phyloP scores from a whole-genome alignment of 2,113 vertebrate species.

The Andinoacara biseriatus region DNA sequence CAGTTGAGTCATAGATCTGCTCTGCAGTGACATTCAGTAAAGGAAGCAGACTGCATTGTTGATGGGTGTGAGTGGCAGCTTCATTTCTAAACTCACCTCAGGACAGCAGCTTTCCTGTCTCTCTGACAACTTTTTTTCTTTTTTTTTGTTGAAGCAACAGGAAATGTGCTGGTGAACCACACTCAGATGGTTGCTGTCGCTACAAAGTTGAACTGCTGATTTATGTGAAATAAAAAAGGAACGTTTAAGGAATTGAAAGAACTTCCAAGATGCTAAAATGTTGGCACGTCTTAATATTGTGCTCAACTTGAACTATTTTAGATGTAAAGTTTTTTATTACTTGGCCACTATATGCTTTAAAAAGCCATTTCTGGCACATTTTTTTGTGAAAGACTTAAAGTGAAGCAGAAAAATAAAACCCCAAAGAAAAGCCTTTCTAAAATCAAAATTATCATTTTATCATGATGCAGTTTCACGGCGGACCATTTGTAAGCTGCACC shows the following conservation, averaged over 20 bases:
- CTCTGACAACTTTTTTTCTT: conserved; percentile 21
- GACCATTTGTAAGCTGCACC: not conserved
- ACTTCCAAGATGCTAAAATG: not conserved
- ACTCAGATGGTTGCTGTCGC: conserved; percentile 3
- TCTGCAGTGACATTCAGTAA: not conserved
- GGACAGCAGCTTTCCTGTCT: conserved; percentile 43
- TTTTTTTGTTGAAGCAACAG: conserved; percentile 31
- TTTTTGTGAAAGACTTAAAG: not conserved
- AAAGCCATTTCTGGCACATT: not conserved
- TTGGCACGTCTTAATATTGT: not conserved
- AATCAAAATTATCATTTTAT: not conserved
- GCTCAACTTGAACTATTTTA: not conserved
- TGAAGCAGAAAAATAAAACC: too few relatives aligned
- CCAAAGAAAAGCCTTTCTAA: not conserved
- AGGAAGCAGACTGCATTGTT: conserved; percentile 13
- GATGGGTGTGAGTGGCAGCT: conserved; percentile 39
- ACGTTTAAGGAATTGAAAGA: conserved; percentile 27
- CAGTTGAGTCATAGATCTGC: conserved; percentile 24
- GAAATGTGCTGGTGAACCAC: conserved; percentile 57
- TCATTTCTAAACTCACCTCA: conserved; percentile 41
- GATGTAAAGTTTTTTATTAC: not conserved
- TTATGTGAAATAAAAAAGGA: not conserved
- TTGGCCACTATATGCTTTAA: not conserved
- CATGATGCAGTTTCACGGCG: not conserved
- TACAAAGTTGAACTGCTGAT: conserved; percentile 14